Evolutionary conservation across 2,797 vertebrate species (phyloP), one percentile per base, ranked within the genome.

Genomic region (Lophotriccus pileatus): DNA sequence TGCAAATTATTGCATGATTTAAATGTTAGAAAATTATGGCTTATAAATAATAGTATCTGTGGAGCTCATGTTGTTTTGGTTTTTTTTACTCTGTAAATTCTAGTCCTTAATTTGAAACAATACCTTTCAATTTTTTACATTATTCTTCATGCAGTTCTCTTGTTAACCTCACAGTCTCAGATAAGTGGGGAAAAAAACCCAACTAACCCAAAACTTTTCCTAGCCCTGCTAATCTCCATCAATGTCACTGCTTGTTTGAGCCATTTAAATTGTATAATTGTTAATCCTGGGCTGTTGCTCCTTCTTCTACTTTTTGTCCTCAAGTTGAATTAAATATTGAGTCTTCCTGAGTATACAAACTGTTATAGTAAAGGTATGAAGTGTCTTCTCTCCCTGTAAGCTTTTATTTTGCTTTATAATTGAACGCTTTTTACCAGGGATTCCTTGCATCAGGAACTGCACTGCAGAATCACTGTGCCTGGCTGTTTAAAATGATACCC

Each of bases 161-260:
- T 59, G 27, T 90, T 94, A 78, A 79, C 9, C 7, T 64, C 14
- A 5, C 10, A 27, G 30, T 55, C 30, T 78, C 17, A 32, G 30
- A 28, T 30, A 55, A 64, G 10, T 14, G 41, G 6, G 9, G 5
- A 2, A 5, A 14, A 18, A 36, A 23, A 37, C 5, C 13, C 22
- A 7, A n/a, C 55, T 15, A 34, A 27, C 13, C 6, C 3, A 19
- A 14, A 43, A 47, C 28, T 46, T 58, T 18, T 82, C 43, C 25
- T 53, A 76, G 23, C 44, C 69, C 14, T 68, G 19, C 24, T 90
- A 12, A 41, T 72, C 50, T 79, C n/a, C 14, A 7, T 76, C 19
- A 75, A 10, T 78, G 10, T 70, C 58, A n/a, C 34, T 94, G 37
- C 49, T 89, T 77, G 37, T 66, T 78, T 62, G n/a, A 87, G 22